Conservation (phyloP, 2,888 invertebrate genomes). For the Elysia crispata region DNA sequence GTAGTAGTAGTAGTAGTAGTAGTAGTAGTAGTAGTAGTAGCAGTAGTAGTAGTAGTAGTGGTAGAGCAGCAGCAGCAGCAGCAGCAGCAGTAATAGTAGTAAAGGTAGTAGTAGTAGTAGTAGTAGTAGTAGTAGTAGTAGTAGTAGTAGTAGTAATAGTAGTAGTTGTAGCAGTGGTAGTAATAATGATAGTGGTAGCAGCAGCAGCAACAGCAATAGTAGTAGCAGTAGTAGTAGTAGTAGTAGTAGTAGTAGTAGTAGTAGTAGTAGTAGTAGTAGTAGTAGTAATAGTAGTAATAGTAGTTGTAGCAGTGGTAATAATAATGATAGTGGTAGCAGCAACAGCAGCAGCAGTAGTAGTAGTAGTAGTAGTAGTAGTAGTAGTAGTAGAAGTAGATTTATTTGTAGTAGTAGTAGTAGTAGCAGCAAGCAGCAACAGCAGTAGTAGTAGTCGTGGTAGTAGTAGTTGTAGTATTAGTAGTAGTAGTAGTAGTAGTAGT, state of each 20-base stretch:
- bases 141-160: no score
- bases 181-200: conserved; percentile 31
- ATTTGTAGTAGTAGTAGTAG: no score
- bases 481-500: no score
- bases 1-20: conserved; percentile 28
- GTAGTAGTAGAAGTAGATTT: no score
- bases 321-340: background rate
- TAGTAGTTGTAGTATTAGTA: no score
- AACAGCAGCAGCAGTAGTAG: background rate
- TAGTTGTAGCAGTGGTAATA: no score
- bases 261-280: background rate
- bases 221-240: conserved; percentile 32
- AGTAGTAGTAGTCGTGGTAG: no score
- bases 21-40: conserved; percentile 31
- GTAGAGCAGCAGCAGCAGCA: conserved; percentile 6
- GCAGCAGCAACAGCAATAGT: background rate
- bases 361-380: background rate
- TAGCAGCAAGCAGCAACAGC: no score
- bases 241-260: conserved; percentile 18
- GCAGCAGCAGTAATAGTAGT: conserved; percentile 18
- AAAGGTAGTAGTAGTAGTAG: conserved; percentile 7
- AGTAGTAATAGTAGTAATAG: no score
- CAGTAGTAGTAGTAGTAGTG: background rate
- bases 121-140: conserved; percentile 32
- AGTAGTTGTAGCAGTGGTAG: no score